Conservation (phyloP, 2,888 invertebrate genomes). For the Synanthedon andrenaeformis region DNA sequence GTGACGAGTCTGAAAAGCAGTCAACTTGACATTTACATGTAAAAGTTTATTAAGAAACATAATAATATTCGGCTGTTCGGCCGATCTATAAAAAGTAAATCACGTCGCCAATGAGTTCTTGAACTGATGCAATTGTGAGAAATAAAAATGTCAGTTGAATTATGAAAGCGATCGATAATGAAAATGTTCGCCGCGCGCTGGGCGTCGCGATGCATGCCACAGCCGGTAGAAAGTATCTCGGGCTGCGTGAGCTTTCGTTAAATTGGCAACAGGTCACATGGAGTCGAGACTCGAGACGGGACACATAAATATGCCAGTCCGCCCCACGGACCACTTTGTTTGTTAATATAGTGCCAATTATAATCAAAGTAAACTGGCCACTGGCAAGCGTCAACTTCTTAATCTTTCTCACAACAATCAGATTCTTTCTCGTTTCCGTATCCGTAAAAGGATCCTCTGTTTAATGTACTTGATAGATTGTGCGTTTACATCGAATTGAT, state of each 20-base stretch:
- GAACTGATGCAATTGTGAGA: constrained; percentile 43
- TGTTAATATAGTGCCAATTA: constrained; percentile 62
- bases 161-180: constrained; percentile 66
- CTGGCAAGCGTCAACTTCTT: constrained; percentile 51
- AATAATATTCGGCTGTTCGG: too few species aligned
- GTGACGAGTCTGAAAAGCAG: too few species aligned
- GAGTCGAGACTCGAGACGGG: constrained; percentile 36
- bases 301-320: constrained; percentile 61
- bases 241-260: constrained; percentile 57
- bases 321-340: constrained; percentile 60
- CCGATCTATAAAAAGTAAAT: not conserved
- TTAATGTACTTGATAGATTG: constrained; percentile 4
- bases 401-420: constrained; percentile 40
- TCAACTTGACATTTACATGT: too few species aligned
- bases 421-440: constrained; percentile 31
- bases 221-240: constrained; percentile 63
- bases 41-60: too few species aligned
- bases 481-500: constrained; percentile 6
- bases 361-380: constrained; percentile 51
- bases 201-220: constrained; percentile 24
- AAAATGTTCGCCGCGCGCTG: constrained; percentile 42
- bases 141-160: constrained; percentile 66
- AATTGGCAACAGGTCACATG: constrained; percentile 55
- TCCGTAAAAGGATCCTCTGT: not conserved
- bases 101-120: not conserved